Evolutionary conservation across 2,113 vertebrate species (phyloP), one percentile per base, ranked within the genome.

Genomic region (Macquaria australasica): DNA sequence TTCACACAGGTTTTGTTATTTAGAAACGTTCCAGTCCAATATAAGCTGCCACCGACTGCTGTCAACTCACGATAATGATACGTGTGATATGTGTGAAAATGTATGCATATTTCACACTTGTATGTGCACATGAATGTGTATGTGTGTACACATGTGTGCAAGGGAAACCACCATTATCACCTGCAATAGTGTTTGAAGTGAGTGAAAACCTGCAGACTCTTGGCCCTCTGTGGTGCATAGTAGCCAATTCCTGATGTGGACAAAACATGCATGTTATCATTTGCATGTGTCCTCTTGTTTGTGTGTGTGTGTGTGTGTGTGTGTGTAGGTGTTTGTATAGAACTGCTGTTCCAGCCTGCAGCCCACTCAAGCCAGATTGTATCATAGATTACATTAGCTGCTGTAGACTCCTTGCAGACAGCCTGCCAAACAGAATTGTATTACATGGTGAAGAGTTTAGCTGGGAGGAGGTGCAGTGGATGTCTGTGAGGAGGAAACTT

Each of bases 291-390:
- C 66, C 20, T 45, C 18, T 55, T 58, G 59, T 34, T 20, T 69
- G 34, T 82, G 43, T 85, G 53, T 56, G 58, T 68, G 23, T 53
- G 66, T 75, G 87, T 82, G 43, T 53, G 28, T 69, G 28, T 58
- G 14, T 72, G 53, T 78, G 87, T 82, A 56, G 58, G 87, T 72
- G 83, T 85, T 74, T 82, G 76, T 77, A 37, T 86, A 62, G 76
- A 87, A 79, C 75, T 89, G 80, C 84, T 89, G 89, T 64, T 53
- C 53, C 76, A 88, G 73, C 69, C 28, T 31, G 64, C 88, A 72
- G 70, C 91, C 88, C 88, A 89, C 91, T 89, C 86, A 86, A 72
- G 75, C 84, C 87, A 90, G 84, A 90, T 90, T 90, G 79, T 60
- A 84, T 88, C 72, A 79, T 74, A 79, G 82, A 89, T 90, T 89